Evolutionary conservation across 2,113 vertebrate species (phyloP).

Genomic region (Meriones unguiculatus): DNA sequence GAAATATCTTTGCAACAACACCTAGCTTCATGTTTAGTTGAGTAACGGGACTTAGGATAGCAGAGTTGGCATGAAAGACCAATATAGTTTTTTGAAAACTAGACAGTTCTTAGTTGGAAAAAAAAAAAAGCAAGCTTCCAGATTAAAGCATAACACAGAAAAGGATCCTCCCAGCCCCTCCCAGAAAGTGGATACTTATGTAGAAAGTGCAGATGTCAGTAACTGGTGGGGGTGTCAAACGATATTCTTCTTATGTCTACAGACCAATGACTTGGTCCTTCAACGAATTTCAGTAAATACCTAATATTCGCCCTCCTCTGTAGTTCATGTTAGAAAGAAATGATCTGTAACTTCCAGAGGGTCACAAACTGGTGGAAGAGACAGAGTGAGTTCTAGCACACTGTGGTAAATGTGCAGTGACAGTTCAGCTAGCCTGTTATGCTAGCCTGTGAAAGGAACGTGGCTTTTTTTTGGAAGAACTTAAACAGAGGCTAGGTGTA

Average conservation of each 20-base stretch:
- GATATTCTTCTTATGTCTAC: not conserved
- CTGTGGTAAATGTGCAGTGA: not conserved
- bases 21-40: not conserved
- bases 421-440: not conserved
- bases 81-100: not conserved
- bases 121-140: not conserved
- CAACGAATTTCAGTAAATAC: not conserved
- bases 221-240: not conserved
- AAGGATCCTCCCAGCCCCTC: not conserved
- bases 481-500: not conserved
- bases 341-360: not conserved
- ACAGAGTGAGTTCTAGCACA: not conserved
- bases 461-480: not conserved
- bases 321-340: not conserved
- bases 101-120: not conserved
- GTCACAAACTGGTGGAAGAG: not conserved
- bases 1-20: not conserved
- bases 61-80: not conserved
- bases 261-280: not conserved
- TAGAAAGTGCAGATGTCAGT: not conserved
- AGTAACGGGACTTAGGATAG: not conserved
- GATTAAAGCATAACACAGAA: not conserved
- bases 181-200: not conserved
- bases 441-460: not conserved
- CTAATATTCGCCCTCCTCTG: not conserved